Conservation (phyloP, 2,888 invertebrate species). For the Ellobium chinense region DNA sequence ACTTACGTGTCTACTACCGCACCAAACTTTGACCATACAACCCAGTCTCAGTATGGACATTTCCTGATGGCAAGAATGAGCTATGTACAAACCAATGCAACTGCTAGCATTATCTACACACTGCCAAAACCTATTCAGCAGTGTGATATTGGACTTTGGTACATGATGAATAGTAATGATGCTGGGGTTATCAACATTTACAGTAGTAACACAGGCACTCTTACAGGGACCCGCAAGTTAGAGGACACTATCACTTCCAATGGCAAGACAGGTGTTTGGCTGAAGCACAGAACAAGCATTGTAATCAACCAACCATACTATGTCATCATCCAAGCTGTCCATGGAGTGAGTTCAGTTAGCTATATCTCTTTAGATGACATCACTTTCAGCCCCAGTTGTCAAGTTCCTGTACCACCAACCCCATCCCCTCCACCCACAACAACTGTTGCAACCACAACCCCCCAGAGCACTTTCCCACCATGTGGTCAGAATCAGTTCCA, state of each 20-base stretch:
- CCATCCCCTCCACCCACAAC: conserved; percentile 50
- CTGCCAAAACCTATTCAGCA: conserved; percentile 55
- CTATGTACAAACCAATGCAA: conserved; percentile 60
- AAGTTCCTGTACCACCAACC: conserved; percentile 50
- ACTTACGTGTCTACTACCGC: conserved; percentile 60
- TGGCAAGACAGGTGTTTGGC: conserved; percentile 63
- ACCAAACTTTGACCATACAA: conserved; percentile 70
- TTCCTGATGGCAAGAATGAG: conserved; percentile 59
- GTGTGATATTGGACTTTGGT: conserved; percentile 72
- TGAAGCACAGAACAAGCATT: conserved; percentile 58
- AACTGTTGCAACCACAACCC: conserved; percentile 47
- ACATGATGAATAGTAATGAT: background rate
- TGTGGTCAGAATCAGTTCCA: conserved; percentile 43
- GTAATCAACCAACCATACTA: conserved; percentile 59
- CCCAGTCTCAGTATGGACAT: conserved; percentile 66
- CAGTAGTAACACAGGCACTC: background rate
- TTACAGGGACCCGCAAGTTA: background rate
- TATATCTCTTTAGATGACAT: conserved; percentile 76
- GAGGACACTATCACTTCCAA: background rate
- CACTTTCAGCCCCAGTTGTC: conserved; percentile 72
- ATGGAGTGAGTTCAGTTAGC: conserved; percentile 66
- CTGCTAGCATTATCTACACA: conserved; percentile 57
- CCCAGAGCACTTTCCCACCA: conserved; percentile 40
- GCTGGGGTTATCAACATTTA: conserved; percentile 3
- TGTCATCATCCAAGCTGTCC: conserved; percentile 72